Evolutionary conservation across 2,113 vertebrate species (phyloP), one percentile per base, ranked within the genome.

Genomic region (Psammodynastes pulverulentus): DNA sequence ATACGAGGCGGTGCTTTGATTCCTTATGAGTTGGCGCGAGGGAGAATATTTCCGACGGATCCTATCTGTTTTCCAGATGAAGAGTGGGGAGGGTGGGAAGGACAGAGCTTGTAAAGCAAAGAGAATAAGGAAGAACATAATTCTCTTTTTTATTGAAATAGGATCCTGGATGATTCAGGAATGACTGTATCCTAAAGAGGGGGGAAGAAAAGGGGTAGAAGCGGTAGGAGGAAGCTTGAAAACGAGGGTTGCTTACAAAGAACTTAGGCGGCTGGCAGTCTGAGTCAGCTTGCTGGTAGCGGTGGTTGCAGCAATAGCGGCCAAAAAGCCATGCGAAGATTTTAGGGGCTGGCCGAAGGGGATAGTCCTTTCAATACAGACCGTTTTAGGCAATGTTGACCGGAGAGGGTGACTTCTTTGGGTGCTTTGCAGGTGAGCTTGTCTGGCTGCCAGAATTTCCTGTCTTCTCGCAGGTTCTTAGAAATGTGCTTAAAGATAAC

Each of bases 91-190:
- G 13, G 23, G 52, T 15, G 45, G 13, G 45, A 19, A 48, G 24
- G 9, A 46, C 62, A 92, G 62, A 52, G 45, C 7, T 10, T 51
- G 88, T 17, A 43, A 79, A 89, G 29, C 8, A 24, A 72, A 88
- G 67, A 17, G 49, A 79, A 34, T 56, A 21, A 62, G 58, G 62
- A 84, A 48, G 52, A 56, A 88, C 43, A 45, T 72, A 88, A 84
- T 10, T 26, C 49, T 43, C 17, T 46, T 17, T 79, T 39, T 89
- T 53, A 85, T 48, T 92, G 91, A 89, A 92, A 89, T 24, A 48
- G 58, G 79, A 58, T 92, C 91, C 45, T 67, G 88, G 88, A 43
- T 93, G 94, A 91, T 92, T 92, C 92, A 9, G 67, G 48, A 23
- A 46, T 48, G 92, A 93, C 46, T 2, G 9, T 26, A 54, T 34